These are phyloP conservation scores for Aplocera efformata DNA, from an alignment of 2,888 invertebrate species.

Conservation along the genomic window DNA sequence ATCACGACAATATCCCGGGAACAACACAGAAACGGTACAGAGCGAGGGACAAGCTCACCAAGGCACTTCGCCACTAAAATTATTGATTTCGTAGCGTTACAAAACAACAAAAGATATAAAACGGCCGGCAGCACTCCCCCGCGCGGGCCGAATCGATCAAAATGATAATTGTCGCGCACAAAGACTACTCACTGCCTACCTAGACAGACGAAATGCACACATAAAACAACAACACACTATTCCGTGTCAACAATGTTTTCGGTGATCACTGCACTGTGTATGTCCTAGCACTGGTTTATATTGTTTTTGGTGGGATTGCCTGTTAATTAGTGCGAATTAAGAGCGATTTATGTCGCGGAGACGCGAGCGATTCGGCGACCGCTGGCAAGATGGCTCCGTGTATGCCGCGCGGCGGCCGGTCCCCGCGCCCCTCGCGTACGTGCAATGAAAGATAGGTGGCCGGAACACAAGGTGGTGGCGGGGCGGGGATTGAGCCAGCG, in stretches of 20 bases:
- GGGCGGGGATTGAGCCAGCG: slow-evolving; percentile 47
- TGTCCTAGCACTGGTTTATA: slow-evolving; percentile 45
- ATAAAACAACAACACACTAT: slow-evolving; percentile 65
- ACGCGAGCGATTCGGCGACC: slow-evolving; percentile 75
- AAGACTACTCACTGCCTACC: slow-evolving; percentile 75
- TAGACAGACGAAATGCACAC: slow-evolving; percentile 72
- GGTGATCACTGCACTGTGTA: slow-evolving; percentile 34
- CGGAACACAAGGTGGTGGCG: slow-evolving; percentile 50
- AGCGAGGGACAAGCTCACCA: slow-evolving; percentile 31
- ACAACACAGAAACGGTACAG: slow-evolving; percentile 16
- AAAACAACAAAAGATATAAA: slow-evolving; percentile 80
- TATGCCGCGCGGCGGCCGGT: slow-evolving; percentile 62
- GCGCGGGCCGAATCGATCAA: slow-evolving; percentile 74
- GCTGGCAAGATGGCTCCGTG: slow-evolving; percentile 78
- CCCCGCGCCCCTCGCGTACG: slow-evolving; percentile 74
- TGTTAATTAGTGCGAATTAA: slow-evolving; percentile 75
- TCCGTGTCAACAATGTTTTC: slow-evolving; percentile 54
- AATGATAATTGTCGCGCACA: slow-evolving; percentile 80
- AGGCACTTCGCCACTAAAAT: slow-evolving; percentile 67
- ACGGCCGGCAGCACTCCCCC: slow-evolving; percentile 71
- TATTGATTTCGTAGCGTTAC: slow-evolving; percentile 75
- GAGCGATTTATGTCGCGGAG: slow-evolving; percentile 67
- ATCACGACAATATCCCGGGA: slow-evolving; percentile 29
- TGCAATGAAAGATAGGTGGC: slow-evolving; percentile 80
- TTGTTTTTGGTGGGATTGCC: slow-evolving; percentile 54